phyloP scores from a whole-genome alignment of 2,888 invertebrate genomes.

The Dasysyrphus tricinctus region DNA sequence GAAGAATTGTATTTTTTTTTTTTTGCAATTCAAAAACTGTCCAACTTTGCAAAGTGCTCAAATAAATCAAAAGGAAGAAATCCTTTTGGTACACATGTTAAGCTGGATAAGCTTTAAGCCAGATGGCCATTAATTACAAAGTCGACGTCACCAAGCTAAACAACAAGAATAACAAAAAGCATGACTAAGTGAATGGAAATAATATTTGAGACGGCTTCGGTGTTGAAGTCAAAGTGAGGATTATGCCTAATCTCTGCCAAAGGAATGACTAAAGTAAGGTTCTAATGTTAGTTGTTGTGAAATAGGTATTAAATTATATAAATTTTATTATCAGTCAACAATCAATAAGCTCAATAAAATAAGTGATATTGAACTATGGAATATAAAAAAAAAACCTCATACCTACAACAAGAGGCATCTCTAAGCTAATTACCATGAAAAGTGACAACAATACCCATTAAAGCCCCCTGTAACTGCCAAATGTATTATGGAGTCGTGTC shows the following conservation, averaged over 20 bases:
- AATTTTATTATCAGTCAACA: conserved; percentile 1
- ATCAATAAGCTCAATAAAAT: not conserved
- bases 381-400: not conserved
- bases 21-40: not conserved
- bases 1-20: not conserved
- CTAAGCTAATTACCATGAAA: not conserved
- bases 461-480: not conserved
- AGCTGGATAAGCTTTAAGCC: conserved; percentile 28
- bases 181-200: not conserved
- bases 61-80: conserved; percentile 5
- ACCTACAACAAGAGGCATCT: not conserved
- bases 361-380: not conserved
- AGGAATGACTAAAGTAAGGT: not conserved
- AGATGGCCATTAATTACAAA: conserved; percentile 23
- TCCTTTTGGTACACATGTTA: not conserved
- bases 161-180: not conserved
- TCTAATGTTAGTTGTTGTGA: not conserved
- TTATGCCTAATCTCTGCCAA: conserved; percentile 10
- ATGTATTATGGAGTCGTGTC: conserved; percentile 6
- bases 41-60: not conserved
- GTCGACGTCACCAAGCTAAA: conserved; percentile 5
- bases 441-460: not conserved
- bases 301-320: not conserved
- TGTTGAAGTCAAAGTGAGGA: not conserved
- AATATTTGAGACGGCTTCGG: not conserved